Evolutionary conservation across 2,888 invertebrate species (phyloP).

Genomic region (Lasioglossum pauxillum): DNA sequence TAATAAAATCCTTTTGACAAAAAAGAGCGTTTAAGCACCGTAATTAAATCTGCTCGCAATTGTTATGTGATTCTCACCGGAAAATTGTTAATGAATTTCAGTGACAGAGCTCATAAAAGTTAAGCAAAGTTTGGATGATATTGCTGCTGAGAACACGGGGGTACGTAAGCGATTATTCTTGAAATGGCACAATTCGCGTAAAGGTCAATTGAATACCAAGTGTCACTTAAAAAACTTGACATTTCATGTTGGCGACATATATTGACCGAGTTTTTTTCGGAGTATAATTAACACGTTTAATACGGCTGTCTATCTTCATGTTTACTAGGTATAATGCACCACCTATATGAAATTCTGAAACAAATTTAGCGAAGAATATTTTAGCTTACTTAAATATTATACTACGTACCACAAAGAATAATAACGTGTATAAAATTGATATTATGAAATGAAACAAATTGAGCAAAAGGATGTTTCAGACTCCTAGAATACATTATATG

Average conservation of each 20-base stretch:
- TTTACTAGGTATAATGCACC: background rate
- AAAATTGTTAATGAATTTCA: background rate
- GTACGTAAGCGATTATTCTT: background rate
- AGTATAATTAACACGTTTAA: background rate
- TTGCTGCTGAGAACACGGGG: background rate
- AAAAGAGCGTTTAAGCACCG: too few species aligned
- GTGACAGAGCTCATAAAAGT: background rate
- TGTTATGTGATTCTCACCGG: too few species aligned
- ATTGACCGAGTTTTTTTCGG: background rate
- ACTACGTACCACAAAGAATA: too few species aligned
- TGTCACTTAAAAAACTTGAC: background rate
- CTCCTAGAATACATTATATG: too few species aligned
- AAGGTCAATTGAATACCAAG: background rate
- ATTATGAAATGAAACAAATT: too few species aligned
- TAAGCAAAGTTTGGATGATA: background rate
- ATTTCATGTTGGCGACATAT: background rate
- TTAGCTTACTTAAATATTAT: too few species aligned
- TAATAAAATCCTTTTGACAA: too few species aligned
- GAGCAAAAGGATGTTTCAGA: too few species aligned
- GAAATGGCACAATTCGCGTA: background rate
- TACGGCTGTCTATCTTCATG: background rate
- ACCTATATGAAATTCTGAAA: too few species aligned
- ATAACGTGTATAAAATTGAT: too few species aligned
- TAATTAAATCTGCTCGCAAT: too few species aligned
- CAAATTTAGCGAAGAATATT: too few species aligned